Evolutionary conservation across 2,113 vertebrate species (phyloP), one percentile per base, ranked within the genome.

Genomic region (Nycticebus coucang): DNA sequence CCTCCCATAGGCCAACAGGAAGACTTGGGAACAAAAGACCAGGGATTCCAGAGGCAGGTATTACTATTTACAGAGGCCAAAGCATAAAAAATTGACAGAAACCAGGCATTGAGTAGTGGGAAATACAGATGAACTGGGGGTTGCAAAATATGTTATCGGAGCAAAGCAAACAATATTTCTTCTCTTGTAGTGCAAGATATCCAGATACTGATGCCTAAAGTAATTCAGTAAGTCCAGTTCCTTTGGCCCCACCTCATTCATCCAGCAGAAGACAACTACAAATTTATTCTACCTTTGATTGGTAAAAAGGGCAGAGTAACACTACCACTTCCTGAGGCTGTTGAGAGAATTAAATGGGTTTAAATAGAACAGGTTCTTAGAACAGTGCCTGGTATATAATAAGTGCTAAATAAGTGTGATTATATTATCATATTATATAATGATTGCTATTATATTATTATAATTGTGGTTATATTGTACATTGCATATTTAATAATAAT

Each of bases 141-240:
- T 37, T 33, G 18, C 19, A 37, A 45, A 90, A 88, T 17, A 50
- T 62, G 10, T n/a, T 30, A 26, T 2, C 21, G 24, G 28, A 60
- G 1, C 53, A 85, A 90, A 81, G 71, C 24, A 18, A 57, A 9
- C 41, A 30, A 21, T 37, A 8, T 41, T 62, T 62, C 24, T 75
- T 28, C 66, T 87, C 37, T 24, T 55, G 6, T 78, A 60, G 41
- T 2, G 12, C 57, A 62, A 64, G 94, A 80, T 75, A 35, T 50
- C n/a, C 81, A 50, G 53, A 55, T 8, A 19, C 14, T 80, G 83
- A 64, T 69, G 11, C 35, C 35, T 37, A 55, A 77, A 64, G 11
- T 74, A 64, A 87, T 14, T 68, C 45, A 75, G 90, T 96, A 92
- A 96, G 77, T 96, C 26, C 35, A n/a, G 4, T 35, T 85, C 33